Evolutionary conservation across 2,113 vertebrate genomes (phyloP), one percentile per base, ranked within the genome.

Genomic region (Sinocyclocheilus anophthalmus): DNA sequence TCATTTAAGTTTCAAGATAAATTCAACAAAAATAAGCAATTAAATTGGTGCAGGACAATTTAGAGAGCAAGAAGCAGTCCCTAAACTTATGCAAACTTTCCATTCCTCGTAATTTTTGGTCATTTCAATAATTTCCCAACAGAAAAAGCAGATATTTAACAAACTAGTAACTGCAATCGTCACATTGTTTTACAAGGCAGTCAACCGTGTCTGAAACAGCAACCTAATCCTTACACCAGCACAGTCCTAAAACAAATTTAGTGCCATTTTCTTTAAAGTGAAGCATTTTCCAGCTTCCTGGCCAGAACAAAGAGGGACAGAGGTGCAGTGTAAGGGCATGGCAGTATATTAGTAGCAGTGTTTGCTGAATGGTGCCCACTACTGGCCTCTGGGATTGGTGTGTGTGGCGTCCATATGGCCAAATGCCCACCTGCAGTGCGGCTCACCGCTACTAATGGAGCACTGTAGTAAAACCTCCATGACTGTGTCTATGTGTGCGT

Each of bases 401-500:
- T 20, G 22, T 50, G 84, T 67, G 75, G 24, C 33, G 61, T 50
- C 65, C 80, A 80, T 53, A 84, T 86, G 87, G 87, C 87, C 63
- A 8, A n/a, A 79, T 65, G 85, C 81, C 89, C 87, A 76, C 87
- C 63, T 87, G 85, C 53, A 75, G 78, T 83, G 83, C 61, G 83
- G 87, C 57, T 33, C n/a, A 85, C 85, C 85, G 13, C 89, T 78
- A 69, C 87, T 88, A 88, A 87, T 87, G 45, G 77, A 82, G 57
- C 57, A 75, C 73, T 85, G 83, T 75, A 87, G 89, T 88, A 90
- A 90, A 90, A 87, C 80, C 85, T 82, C 65, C 72, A 67, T 69
- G 73, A 63, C 76, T 24, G 78, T 79, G 88, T 85, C 70, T 33
- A 45, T 81, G 61, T 81, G 85, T 83, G 82, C 65, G 76, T 86